phyloP scores from a whole-genome alignment of 2,113 vertebrate genomes.

The Sclerurus mexicanus region DNA sequence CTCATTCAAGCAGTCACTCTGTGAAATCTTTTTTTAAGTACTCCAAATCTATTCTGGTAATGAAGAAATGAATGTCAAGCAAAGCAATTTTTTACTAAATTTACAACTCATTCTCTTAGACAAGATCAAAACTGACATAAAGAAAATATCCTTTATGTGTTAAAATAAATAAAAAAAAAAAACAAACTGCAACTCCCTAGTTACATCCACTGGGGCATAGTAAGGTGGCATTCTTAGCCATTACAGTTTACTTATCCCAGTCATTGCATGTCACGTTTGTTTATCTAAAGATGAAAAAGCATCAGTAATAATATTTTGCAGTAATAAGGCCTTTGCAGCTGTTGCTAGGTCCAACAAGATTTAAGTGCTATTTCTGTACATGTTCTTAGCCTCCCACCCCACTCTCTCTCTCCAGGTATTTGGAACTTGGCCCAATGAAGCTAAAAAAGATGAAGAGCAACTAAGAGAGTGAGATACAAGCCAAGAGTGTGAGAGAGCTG shows the following conservation, averaged over 20 bases:
- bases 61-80: conserved; percentile 45
- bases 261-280: background rate
- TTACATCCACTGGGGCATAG: background rate
- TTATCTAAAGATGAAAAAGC: background rate
- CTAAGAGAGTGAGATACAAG: background rate
- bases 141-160: background rate
- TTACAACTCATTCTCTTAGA: conserved; percentile 9
- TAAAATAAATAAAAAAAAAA: background rate
- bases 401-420: background rate
- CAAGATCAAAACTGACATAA: conserved; percentile 7
- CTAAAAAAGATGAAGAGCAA: background rate
- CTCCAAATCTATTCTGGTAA: conserved; percentile 43
- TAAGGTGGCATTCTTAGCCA: background rate
- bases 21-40: conserved; percentile 38
- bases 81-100: conserved; percentile 52
- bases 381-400: background rate
- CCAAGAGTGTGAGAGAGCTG: background rate
- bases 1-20: conserved; percentile 9
- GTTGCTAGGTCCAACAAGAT: background rate
- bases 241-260: background rate
- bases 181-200: background rate
- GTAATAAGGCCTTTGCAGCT: background rate
- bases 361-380: background rate
- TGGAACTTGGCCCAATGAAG: background rate
- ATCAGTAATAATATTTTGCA: background rate